A percentile compares a stretch with the other conserved stretches of the same genome.
Evolutionary conservation across 2,797 vertebrate species (phyloP).

Genomic region (Sorex maritimensis): DNA sequence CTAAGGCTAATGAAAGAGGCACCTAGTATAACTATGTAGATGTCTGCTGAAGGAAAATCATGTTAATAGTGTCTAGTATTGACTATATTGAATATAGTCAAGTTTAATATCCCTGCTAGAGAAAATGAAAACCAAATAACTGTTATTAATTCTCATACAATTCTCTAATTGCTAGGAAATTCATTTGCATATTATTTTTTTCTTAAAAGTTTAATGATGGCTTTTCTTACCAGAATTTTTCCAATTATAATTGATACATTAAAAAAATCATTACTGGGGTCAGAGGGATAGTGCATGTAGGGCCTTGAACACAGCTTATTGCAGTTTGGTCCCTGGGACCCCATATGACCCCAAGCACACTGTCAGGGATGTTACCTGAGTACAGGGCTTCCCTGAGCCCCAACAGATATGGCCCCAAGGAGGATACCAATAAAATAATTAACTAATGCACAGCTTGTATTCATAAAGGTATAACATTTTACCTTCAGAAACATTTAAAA

Average conservation of each 20-base stretch:
- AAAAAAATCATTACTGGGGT: neutral
- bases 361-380: too few species aligned
- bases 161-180: slow-evolving; percentile 49
- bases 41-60: neutral
- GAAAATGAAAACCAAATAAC: neutral
- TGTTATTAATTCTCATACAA: slow-evolving; percentile 27
- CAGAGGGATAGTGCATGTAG: too few species aligned
- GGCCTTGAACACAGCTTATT: too few species aligned
- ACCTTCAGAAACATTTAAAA: neutral
- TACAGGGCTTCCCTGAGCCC: too few species aligned
- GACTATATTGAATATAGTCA: neutral
- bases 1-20: neutral
- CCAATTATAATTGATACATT: neutral
- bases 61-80: too few species aligned
- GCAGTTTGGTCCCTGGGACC: too few species aligned
- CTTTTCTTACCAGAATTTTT: slow-evolving; percentile 49
- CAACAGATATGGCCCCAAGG: too few species aligned
- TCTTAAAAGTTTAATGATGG: neutral
- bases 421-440: slow-evolving; percentile 22
- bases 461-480: slow-evolving; percentile 37
- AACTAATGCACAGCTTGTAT: neutral
- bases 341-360: too few species aligned
- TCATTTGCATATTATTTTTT: slow-evolving; percentile 2
- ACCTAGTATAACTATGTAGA: slow-evolving; percentile 35
- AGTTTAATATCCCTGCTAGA: slow-evolving; percentile 33